These are phyloP conservation scores for Bemisia tabaci DNA, from an alignment of 1,140 invertebrate genomes.

Conservation along the genomic window DNA sequence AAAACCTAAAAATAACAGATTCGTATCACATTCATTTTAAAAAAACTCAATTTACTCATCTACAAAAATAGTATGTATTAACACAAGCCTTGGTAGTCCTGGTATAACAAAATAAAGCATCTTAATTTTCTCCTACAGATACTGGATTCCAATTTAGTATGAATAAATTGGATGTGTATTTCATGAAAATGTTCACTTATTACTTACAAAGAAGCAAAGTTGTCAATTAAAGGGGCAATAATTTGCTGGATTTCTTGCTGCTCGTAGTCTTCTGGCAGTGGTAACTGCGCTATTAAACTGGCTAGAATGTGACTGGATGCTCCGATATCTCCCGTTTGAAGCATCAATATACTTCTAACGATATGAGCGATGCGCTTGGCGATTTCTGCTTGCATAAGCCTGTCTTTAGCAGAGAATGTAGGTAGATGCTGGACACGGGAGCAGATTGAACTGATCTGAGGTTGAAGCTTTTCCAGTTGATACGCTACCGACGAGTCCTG, in stretches of 20 bases:
- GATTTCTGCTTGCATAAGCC: slow-evolving; percentile 49
- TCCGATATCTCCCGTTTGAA: slow-evolving; percentile 35
- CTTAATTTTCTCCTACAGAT: too few species aligned
- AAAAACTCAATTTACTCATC: too few species aligned
- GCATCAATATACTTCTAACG: slow-evolving; percentile 35
- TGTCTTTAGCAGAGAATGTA: slow-evolving; percentile 44
- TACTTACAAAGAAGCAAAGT: too few species aligned
- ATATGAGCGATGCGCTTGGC: slow-evolving; percentile 41
- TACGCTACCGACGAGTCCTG: slow-evolving; percentile 34
- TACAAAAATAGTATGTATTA: too few species aligned
- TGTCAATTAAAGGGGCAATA: slow-evolving; percentile 10
- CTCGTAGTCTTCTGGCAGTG: slow-evolving; percentile 49
- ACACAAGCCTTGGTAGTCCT: too few species aligned
- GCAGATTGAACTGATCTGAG: slow-evolving; percentile 45
- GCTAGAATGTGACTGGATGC: slow-evolving; percentile 35
- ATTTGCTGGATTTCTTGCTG: slow-evolving; percentile 39
- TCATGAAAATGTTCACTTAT: too few species aligned
- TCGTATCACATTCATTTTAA: too few species aligned
- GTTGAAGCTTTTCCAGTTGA: slow-evolving; percentile 45
- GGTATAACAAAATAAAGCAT: too few species aligned
- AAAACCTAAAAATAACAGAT: too few species aligned
- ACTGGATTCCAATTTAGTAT: too few species aligned
- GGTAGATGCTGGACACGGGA: slow-evolving; percentile 43
- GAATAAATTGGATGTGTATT: too few species aligned
- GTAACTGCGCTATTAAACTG: slow-evolving; percentile 38